Conservation (phyloP, 2,797 vertebrate species). For the Sebastes melanostomus region DNA sequence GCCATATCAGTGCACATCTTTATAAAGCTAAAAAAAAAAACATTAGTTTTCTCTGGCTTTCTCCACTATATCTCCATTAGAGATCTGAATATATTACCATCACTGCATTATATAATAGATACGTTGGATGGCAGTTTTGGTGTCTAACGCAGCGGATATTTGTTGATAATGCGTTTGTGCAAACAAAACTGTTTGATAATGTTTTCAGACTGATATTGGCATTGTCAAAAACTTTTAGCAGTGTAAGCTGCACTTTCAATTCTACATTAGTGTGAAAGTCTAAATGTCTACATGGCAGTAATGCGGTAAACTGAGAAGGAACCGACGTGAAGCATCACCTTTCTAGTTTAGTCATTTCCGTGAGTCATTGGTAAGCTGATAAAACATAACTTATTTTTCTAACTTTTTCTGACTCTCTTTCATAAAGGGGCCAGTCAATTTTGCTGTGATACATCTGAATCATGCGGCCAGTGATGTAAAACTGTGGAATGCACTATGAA, state of each 20-base stretch:
- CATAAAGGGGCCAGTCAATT: not conserved
- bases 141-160: not conserved
- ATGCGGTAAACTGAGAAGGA: constrained; percentile 1
- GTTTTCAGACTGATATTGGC: not conserved
- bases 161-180: not conserved
- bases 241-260: not conserved
- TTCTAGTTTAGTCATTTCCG: constrained; percentile 40
- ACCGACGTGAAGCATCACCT: constrained; percentile 12
- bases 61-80: not conserved
- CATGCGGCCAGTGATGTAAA: not conserved
- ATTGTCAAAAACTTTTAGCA: not conserved
- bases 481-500: not conserved
- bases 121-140: not conserved
- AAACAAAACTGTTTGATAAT: not conserved
- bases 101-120: not conserved
- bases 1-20: not conserved
- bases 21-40: not conserved
- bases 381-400: constrained; percentile 5
- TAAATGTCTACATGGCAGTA: constrained; percentile 6
- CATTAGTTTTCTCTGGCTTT: not conserved
- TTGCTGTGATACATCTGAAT: not conserved
- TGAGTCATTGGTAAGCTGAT: constrained; percentile 28
- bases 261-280: constrained; percentile 1
- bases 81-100: too few species aligned
- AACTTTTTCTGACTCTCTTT: not conserved